Evolutionary conservation across 2,797 vertebrate genomes (phyloP).

Genomic region (Hemibagrus guttatus): DNA sequence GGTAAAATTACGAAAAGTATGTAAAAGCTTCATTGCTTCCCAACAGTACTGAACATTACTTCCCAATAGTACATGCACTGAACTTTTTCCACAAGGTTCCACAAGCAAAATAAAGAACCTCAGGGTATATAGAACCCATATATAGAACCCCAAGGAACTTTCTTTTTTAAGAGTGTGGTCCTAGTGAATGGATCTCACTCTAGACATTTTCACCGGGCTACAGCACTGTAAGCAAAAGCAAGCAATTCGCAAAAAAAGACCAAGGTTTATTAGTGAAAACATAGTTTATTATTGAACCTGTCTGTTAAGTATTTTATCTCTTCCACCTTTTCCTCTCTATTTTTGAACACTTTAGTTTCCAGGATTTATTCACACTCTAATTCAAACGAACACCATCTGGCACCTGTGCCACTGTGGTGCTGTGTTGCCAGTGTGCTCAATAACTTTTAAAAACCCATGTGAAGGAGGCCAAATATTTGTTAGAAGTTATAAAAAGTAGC

Average conservation of each 20-base stretch:
- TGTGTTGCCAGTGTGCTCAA: background rate
- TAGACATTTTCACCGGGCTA: background rate
- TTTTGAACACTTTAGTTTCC: background rate
- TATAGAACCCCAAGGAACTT: too few species aligned
- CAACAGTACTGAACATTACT: too few species aligned
- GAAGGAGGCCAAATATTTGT: conserved; percentile 21
- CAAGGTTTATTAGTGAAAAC: too few species aligned
- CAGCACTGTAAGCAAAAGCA: background rate
- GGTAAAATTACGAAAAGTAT: too few species aligned
- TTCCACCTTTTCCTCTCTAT: background rate
- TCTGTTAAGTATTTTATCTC: background rate
- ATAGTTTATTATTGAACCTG: background rate
- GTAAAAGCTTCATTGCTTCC: too few species aligned
- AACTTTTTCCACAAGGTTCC: too few species aligned
- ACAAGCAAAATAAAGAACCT: too few species aligned
- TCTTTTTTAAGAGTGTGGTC: background rate
- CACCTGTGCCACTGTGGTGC: background rate
- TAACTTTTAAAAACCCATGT: background rate
- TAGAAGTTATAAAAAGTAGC: background rate
- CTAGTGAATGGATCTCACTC: background rate
- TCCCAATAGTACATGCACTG: too few species aligned
- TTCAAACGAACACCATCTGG: background rate
- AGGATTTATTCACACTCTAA: background rate
- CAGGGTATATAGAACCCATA: too few species aligned
- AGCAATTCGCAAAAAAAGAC: background rate